These are phyloP conservation scores for Clarias magur DNA, from an alignment of 2,113 vertebrate species.

Conservation along the genomic window DNA sequence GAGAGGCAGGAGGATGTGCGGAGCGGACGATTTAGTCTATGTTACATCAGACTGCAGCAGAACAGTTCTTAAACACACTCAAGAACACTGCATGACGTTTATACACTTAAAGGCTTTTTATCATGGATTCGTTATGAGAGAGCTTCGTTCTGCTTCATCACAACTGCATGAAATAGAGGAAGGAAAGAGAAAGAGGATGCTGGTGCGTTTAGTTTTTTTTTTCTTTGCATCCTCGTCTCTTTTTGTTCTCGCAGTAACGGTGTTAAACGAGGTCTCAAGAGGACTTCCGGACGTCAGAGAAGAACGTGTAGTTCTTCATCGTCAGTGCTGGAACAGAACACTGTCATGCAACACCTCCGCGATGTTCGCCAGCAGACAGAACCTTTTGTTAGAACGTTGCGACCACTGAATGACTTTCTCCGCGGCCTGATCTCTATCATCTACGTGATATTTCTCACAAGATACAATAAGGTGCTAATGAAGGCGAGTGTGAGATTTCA, in stretches of 20 bases:
- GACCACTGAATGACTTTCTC: not conserved
- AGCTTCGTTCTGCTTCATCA: not conserved
- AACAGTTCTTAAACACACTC: not conserved
- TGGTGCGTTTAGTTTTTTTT: not conserved
- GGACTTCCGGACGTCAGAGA: not conserved
- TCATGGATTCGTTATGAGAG: not conserved
- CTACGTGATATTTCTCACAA: not conserved
- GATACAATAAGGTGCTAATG: not conserved
- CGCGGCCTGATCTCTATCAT: not conserved
- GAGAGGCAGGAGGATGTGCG: not conserved
- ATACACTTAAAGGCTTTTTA: not conserved
- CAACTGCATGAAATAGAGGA: conserved; percentile 47
- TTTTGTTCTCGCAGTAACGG: not conserved
- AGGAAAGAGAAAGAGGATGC: conserved; percentile 56
- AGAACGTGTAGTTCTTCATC: not conserved
- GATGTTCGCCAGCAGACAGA: not conserved
- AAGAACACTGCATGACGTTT: not conserved
- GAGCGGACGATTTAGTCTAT: not conserved
- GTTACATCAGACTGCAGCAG: not conserved
- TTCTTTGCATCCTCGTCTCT: conserved; percentile 65
- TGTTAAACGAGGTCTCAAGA: not conserved
- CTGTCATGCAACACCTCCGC: not conserved
- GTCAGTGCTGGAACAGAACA: not conserved
- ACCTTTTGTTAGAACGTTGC: not conserved
- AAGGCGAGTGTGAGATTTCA: conserved; percentile 40